Base-by-base conservation (phyloP, 2,888 invertebrate species). In the Sthenelais limicola region DNA sequence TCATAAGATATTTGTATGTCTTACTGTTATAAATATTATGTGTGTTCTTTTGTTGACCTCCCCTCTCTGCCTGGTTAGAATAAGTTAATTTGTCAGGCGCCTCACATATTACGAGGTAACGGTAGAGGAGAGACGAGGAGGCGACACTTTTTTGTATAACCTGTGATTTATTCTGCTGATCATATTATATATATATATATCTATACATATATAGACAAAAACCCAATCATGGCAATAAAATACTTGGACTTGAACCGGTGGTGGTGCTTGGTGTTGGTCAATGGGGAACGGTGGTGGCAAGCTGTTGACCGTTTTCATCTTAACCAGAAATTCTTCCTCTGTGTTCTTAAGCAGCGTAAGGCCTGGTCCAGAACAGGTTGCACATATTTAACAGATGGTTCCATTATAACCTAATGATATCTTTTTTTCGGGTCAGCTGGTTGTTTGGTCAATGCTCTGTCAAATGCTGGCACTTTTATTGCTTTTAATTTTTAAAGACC, bases 241-340 rank as follows among this genome's bases (percentile, higher is more conserved):
- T 38, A 47, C 30, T 47, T 49, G 18, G 48, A 48, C 47, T 26
- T 48, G 30, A 67, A 48, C 43, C 67, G 67, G 67, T 67, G 67
- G 67, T 26, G 67, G 67, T 67, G 67, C 67, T 67, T 67, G 67
- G 67, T 67, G 67, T 67, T 67, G 67, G 67, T 67, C 62, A 62
- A 38, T 62, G 35, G 26, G 7, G 38, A 38, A 21, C 43, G 62
- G 62, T 62, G 62, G 62, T 62, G 62, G 62, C n/a, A n/a, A n/a
- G n/a, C 62, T 62, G 62, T 62, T 24, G 38, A 43, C 62, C 9
- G 62, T 62, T 43, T 43, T 62, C 38, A 62, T 28, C 21, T 62
- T 62, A 62, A 56, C 30, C 32, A 56, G 32, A 24, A 33, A 56
- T 56, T 56, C 62, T 43, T 43, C 43, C 62, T 62, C 12, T 18